phyloP scores from a whole-genome alignment of 2,888 invertebrate species.

The Gnatocerus cornutus region DNA sequence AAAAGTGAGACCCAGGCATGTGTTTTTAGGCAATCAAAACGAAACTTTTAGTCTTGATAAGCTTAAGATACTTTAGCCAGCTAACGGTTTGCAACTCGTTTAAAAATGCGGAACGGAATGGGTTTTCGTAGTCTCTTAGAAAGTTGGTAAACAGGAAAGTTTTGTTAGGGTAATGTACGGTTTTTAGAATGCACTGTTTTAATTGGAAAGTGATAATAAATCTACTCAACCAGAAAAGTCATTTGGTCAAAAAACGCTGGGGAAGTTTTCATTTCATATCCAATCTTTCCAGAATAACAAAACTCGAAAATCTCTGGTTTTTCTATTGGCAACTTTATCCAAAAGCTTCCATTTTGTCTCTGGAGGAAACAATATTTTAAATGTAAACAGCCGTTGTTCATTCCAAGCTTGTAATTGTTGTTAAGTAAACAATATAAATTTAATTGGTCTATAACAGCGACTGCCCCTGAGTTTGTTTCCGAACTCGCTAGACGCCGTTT shows the following conservation, averaged over 20 bases:
- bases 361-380: conserved; percentile 14
- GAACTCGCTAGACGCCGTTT: conserved; percentile 27
- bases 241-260: too few relatives aligned
- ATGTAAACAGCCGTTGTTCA: conserved; percentile 16
- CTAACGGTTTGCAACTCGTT: not conserved
- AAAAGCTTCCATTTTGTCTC: conserved; percentile 10
- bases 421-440: conserved; percentile 39
- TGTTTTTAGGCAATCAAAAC: not conserved
- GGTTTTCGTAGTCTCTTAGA: not conserved
- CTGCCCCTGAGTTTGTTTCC: conserved; percentile 41
- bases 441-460: conserved; percentile 41
- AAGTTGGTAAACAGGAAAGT: conserved; percentile 2
- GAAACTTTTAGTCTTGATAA: not conserved
- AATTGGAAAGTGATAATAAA: too few relatives aligned
- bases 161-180: not conserved
- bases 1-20: not conserved
- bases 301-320: too few relatives aligned
- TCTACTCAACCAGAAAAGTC: too few relatives aligned
- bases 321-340: too few relatives aligned
- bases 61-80: conserved; percentile 1
- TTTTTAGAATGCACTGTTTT: too few relatives aligned
- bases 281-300: too few relatives aligned
- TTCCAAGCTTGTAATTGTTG: conserved; percentile 31
- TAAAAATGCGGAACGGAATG: conserved; percentile 4
- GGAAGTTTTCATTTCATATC: too few relatives aligned